These are phyloP conservation scores for Danio albolineatus DNA, from an alignment of 2,797 vertebrate genomes.

Conservation along the genomic window DNA sequence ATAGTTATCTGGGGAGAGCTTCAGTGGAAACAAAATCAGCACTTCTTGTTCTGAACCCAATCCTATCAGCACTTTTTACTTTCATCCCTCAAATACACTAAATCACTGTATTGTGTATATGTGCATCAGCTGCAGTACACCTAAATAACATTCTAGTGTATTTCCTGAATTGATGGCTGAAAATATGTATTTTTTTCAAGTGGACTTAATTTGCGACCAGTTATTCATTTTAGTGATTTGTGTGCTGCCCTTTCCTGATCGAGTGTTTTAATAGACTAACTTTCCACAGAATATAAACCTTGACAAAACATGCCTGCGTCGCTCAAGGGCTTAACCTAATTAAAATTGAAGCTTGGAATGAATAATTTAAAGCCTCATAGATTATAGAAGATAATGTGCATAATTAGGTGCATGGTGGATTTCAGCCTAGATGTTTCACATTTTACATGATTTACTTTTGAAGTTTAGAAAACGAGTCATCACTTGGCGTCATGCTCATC, in stretches of 20 bases:
- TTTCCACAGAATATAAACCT: not conserved
- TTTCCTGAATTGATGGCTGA: not conserved
- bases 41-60: slow-evolving; percentile 10
- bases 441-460: not conserved
- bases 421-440: not conserved
- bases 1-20: not conserved
- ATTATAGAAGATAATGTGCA: slow-evolving; percentile 34
- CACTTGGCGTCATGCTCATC: not conserved
- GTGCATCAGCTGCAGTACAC: not conserved
- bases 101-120: not conserved
- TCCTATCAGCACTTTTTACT: slow-evolving; percentile 5
- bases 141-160: not conserved
- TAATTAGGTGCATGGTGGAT: slow-evolving; percentile 2
- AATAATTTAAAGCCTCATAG: slow-evolving; percentile 32
- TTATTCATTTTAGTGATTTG: slow-evolving; percentile 3
- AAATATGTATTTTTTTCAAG: not conserved
- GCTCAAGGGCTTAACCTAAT: slow-evolving; percentile 3
- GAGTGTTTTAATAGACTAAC: not conserved
- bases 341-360: slow-evolving; percentile 1
- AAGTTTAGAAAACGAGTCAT: not conserved
- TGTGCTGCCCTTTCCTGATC: slow-evolving; percentile 19
- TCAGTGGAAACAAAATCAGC: slow-evolving; percentile 17
- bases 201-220: not conserved
- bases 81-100: not conserved
- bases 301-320: slow-evolving; percentile 23